These are phyloP conservation scores for Mastomys natalensis DNA, from an alignment of 2,113 vertebrate genomes.

Conservation along the genomic window DNA sequence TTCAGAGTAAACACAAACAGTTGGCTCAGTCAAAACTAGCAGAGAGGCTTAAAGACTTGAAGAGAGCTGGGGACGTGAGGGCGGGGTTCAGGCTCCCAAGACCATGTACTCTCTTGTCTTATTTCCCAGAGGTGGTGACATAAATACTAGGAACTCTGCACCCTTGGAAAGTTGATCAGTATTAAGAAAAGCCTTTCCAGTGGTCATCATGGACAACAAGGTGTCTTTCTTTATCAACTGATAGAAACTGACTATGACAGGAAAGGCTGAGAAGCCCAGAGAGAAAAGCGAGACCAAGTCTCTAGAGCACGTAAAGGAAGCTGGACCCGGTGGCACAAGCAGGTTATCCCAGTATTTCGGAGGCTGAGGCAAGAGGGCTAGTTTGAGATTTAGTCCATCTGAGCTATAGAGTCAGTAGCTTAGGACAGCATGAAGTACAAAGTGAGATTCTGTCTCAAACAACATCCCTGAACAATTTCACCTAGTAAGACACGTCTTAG, in stretches of 20 bases:
- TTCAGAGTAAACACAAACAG: conserved; percentile 19
- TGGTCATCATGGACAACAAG: background rate
- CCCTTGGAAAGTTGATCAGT: background rate
- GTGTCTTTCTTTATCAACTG: background rate
- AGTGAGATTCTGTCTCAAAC: background rate
- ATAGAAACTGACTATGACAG: conserved; percentile 22
- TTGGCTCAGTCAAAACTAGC: background rate
- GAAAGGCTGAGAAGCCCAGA: conserved; percentile 11
- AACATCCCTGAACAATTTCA: background rate
- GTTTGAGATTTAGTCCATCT: background rate
- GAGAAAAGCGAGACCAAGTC: background rate
- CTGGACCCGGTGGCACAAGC: background rate
- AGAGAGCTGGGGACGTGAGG: background rate
- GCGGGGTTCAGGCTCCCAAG: background rate
- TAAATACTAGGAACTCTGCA: background rate
- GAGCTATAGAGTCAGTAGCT: background rate
- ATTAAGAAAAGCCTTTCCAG: background rate
- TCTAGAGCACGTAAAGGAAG: background rate
- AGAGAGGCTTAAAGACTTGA: background rate
- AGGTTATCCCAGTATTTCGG: background rate
- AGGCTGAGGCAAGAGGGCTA: background rate
- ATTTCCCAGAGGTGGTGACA: conserved; percentile 10
- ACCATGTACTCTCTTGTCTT: background rate
- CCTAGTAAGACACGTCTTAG: background rate
- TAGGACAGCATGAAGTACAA: background rate